These are phyloP conservation scores for Eufriesea mexicana DNA, from an alignment of 1,140 invertebrate genomes.

Conservation along the genomic window DNA sequence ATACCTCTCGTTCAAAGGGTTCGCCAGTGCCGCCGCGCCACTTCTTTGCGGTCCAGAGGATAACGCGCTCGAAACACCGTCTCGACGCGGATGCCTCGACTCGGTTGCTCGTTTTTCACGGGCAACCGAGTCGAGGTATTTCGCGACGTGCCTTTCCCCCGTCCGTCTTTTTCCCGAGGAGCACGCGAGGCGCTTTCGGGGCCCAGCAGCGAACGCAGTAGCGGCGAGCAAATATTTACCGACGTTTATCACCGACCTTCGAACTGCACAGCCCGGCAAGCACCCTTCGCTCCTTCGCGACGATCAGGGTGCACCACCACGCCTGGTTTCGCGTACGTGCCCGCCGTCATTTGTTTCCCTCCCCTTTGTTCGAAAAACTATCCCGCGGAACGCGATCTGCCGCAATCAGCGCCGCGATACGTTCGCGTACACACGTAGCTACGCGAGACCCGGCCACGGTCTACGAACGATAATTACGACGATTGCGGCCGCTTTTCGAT, in stretches of 20 bases:
- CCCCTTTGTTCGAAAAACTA: conserved; percentile 32
- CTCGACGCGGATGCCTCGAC: no score
- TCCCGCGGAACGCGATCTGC: conserved; percentile 12
- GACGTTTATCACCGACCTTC: conserved; percentile 34
- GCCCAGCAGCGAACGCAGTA: background rate
- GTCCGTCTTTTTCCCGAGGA: background rate
- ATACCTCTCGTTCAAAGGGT: conserved; percentile 32
- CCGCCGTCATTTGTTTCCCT: background rate
- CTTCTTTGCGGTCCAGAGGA: conserved; percentile 43
- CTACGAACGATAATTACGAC: conserved; percentile 39
- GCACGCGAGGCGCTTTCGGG: background rate
- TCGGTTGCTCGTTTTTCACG: no score
- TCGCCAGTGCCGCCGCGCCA: conserved; percentile 13
- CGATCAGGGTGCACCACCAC: background rate
- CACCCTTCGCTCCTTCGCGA: background rate
- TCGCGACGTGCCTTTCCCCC: no score
- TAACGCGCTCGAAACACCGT: no score
- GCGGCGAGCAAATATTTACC: conserved; percentile 34
- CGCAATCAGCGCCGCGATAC: conserved; percentile 20
- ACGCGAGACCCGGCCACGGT: background rate
- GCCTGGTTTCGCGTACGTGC: background rate
- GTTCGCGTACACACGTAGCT: background rate
- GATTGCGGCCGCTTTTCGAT: conserved; percentile 27
- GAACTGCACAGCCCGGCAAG: background rate
- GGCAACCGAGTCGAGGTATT: no score